These are phyloP conservation scores for Fragum sueziense DNA, from an alignment of 2,888 invertebrate genomes.

Conservation along the genomic window DNA sequence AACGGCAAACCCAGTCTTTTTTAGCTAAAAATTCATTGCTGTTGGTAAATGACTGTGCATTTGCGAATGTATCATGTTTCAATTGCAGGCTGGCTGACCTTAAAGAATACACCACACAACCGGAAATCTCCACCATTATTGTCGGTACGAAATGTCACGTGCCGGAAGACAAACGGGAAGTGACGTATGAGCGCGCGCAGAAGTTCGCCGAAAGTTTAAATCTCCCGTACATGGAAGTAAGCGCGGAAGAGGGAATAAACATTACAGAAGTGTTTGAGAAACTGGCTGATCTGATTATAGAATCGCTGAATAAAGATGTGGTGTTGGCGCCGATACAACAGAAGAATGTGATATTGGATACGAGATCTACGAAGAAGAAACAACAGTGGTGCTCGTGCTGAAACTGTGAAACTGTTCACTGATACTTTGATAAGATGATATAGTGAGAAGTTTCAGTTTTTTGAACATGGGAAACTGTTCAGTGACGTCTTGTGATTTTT, in stretches of 20 bases:
- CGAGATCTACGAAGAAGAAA: conserved; percentile 14
- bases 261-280: conserved; percentile 67
- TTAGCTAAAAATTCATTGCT: background rate
- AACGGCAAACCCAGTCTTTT: too few relatives aligned
- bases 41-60: background rate
- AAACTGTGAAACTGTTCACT: conserved; percentile 9
- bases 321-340: conserved; percentile 12
- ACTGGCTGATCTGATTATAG: conserved; percentile 64
- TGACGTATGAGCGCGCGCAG: conserved; percentile 65
- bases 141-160: conserved; percentile 69
- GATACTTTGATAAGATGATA: background rate
- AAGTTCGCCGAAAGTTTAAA: conserved; percentile 67
- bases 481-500: too few relatives aligned
- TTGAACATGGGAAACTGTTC: too few relatives aligned
- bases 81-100: conserved; percentile 63
- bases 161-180: conserved; percentile 56
- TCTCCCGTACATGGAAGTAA: conserved; percentile 70
- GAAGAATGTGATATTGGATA: conserved; percentile 17
- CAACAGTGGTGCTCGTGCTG: conserved; percentile 46
- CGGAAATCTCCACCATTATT: conserved; percentile 65
- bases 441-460: background rate
- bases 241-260: conserved; percentile 62
- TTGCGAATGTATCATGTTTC: background rate
- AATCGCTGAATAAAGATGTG: conserved; percentile 44
- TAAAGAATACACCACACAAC: conserved; percentile 61